Evolutionary conservation across 2,888 invertebrate species (phyloP).

Genomic region (Tenthredo livida): DNA sequence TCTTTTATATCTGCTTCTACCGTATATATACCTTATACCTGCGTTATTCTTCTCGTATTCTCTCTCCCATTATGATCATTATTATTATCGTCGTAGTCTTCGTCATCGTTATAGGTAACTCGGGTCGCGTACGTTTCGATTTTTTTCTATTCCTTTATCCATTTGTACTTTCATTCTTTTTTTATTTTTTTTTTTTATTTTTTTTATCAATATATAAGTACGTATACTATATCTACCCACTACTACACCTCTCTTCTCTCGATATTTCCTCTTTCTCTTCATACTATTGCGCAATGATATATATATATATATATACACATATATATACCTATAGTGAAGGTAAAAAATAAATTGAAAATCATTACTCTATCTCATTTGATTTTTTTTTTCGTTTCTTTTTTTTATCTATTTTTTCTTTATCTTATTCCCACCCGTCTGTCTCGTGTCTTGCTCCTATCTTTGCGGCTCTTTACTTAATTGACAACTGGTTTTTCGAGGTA

Average conservation of each 20-base stretch:
- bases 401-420: neutral
- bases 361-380: neutral
- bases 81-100: neutral
- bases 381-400: neutral
- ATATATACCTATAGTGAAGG: neutral
- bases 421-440: neutral
- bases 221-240: neutral
- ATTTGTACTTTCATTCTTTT: neutral
- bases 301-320: too few relatives aligned
- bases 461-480: neutral
- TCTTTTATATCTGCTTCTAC: constrained; percentile 1
- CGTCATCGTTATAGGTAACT: constrained; percentile 11
- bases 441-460: neutral
- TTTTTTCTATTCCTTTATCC: neutral
- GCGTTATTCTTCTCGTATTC: constrained; percentile 6
- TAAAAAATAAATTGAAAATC: neutral
- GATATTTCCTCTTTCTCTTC: neutral
- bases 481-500: neutral
- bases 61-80: neutral
- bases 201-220: neutral
- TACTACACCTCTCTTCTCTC: neutral
- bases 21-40: constrained; percentile 12
- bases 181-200: neutral
- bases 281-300: neutral
- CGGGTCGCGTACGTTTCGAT: neutral